Evolutionary conservation across 2,797 vertebrate species (phyloP).

Genomic region (Hoplostethus mediterraneus): DNA sequence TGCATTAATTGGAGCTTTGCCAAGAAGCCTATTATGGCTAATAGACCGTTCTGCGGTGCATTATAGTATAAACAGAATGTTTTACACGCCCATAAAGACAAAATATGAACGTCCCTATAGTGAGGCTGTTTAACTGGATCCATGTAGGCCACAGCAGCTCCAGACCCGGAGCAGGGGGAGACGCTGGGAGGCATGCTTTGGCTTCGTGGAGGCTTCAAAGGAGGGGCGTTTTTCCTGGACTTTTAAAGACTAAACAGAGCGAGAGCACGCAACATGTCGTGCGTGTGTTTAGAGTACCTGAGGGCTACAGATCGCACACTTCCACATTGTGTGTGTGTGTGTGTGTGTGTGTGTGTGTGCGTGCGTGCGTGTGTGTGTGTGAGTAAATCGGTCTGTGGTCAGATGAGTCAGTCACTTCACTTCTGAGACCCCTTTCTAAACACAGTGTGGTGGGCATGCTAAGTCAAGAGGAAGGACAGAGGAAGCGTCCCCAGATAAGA

Average conservation of each 20-base stretch:
- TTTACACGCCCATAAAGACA: slow-evolving; percentile 74
- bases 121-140: slow-evolving; percentile 64
- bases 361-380: slow-evolving; percentile 37
- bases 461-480: slow-evolving; percentile 55
- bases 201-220: slow-evolving; percentile 74
- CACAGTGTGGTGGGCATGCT: slow-evolving; percentile 43
- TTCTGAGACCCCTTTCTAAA: slow-evolving; percentile 54
- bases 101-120: slow-evolving; percentile 66
- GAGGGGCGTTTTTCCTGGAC: slow-evolving; percentile 68
- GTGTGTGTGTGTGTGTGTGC: slow-evolving; percentile 41
- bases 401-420: slow-evolving; percentile 51
- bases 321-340: slow-evolving; percentile 33
- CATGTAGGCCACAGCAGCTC: slow-evolving; percentile 59
- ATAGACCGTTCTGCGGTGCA: slow-evolving; percentile 67
- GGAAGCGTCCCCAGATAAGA: slow-evolving; percentile 60
- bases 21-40: slow-evolving; percentile 70
- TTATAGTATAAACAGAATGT: slow-evolving; percentile 79
- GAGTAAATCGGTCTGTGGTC: slow-evolving; percentile 44
- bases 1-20: slow-evolving; percentile 68
- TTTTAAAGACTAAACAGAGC: slow-evolving; percentile 73
- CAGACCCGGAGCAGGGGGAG: slow-evolving; percentile 45
- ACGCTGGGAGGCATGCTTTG: slow-evolving; percentile 65
- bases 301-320: slow-evolving; percentile 56
- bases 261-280: slow-evolving; percentile 65
- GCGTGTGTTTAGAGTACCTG: slow-evolving; percentile 60